phyloP scores from a whole-genome alignment of 2,113 vertebrate species.

The Callorhinus ursinus region DNA sequence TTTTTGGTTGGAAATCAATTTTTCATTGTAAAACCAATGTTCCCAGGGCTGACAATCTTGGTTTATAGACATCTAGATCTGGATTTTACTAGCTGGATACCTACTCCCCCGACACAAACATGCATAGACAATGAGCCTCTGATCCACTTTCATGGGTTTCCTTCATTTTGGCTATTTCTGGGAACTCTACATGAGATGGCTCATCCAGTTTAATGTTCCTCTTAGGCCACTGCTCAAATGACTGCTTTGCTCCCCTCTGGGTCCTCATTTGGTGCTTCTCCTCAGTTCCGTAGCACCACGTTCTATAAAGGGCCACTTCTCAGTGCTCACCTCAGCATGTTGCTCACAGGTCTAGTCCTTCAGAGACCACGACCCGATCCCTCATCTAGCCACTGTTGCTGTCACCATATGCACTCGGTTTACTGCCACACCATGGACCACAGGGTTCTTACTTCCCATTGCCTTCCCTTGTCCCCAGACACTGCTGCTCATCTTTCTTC shows the following conservation, averaged over 20 bases:
- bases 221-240: neutral
- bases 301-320: neutral
- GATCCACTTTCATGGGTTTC: neutral
- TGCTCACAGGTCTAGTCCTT: neutral
- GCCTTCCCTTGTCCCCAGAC: neutral
- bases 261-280: neutral
- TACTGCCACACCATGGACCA: fast-evolving
- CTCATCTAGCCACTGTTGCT: fast-evolving
- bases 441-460: neutral
- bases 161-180: neutral
- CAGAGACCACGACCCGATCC: fast-evolving
- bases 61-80: neutral
- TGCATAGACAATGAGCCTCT: neutral
- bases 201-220: neutral
- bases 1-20: constrained; percentile 37
- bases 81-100: neutral
- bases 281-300: neutral
- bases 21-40: constrained; percentile 20
- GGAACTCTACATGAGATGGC: neutral
- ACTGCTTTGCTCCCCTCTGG: neutral
- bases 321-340: neutral
- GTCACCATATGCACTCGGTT: neutral
- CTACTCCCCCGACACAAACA: neutral
- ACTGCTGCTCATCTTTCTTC: neutral
- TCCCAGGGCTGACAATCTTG: neutral